Evolutionary conservation across 2,113 vertebrate genomes (phyloP), one percentile per base, ranked within the genome.

Genomic region (Percopsis transmontana): DNA sequence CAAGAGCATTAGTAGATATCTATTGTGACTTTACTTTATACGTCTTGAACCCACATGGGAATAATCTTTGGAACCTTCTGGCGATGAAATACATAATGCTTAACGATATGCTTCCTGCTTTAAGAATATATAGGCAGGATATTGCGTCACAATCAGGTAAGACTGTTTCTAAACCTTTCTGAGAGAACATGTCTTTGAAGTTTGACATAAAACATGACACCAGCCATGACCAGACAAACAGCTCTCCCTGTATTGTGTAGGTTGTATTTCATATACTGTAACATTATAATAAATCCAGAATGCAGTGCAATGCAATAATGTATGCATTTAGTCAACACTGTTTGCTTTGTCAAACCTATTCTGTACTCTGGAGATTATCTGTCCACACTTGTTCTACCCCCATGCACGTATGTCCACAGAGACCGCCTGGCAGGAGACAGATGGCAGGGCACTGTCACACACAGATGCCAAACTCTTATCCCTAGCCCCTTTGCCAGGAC

Each of bases 401-500:
- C 80, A 81, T 85, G 86, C 85, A 81, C 81, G 83, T 81, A 75
- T 88, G 83, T 88, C 85, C 83, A 82, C 68, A 69, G 83, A 88
- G 85, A 87, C 84, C 82, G 16, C 86, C 87, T 79, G 85, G 87
- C 82, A 86, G 85, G 58, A 50, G 72, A 79, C 87, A 89, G 89
- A 90, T 90, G 89, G 89, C 71, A 69, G 75, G 82, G 76, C 80
- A 69, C 61, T 64, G 73, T 77, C 85, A 82, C 74, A 72, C 79
- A 84, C 86, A 89, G 85, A 89, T 89, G 86, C 86, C 87, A 75
- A 86, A 79, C 77, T 88, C 85, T 87, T 85, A 88, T 85, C 72
- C 77, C 42, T 18, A 76, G 70, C 58, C 53, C 82, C 80, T 69
- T 60, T 83, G 86, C 89, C 87, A 88, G 82, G 82, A 86, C 77